Evolutionary conservation across 2,888 invertebrate species (phyloP).

Genomic region (Oscheius sp.): DNA sequence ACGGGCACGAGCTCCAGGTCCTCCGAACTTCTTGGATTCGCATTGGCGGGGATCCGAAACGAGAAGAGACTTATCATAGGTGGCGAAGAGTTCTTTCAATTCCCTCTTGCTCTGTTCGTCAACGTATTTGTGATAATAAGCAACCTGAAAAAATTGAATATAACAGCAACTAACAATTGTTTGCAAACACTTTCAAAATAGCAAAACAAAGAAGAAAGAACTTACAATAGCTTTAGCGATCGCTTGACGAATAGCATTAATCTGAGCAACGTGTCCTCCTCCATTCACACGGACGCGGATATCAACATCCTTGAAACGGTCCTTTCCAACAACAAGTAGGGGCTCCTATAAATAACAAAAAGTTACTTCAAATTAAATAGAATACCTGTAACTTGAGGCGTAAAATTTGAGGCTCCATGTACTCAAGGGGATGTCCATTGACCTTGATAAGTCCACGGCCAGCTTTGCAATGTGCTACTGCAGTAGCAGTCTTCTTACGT

Average conservation of each 20-base stretch:
- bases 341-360: constrained; percentile 75
- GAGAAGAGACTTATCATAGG: no score
- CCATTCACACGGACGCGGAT: no score
- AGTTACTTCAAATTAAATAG: background rate
- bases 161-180: no score
- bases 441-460: no score
- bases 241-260: constrained; percentile 91
- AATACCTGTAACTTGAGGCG: constrained; percentile 82
- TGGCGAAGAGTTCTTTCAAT: constrained; percentile 95
- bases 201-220: background rate
- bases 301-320: no score
- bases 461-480: constrained; percentile 97
- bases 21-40: constrained; percentile 99
- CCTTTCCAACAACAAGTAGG: no score
- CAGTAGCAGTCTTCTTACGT: constrained; percentile 99
- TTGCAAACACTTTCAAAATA: background rate
- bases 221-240: constrained; percentile 83
- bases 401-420: constrained; percentile 94
- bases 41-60: constrained; percentile 98
- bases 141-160: constrained; percentile 80
- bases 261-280: no score
- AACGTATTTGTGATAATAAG: constrained; percentile 84
- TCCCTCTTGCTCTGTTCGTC: constrained; percentile 99
- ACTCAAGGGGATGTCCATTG: no score
- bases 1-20: constrained; percentile 98